These are phyloP conservation scores for Epirrhoe tristata DNA, from an alignment of 2,888 invertebrate genomes.

Conservation along the genomic window DNA sequence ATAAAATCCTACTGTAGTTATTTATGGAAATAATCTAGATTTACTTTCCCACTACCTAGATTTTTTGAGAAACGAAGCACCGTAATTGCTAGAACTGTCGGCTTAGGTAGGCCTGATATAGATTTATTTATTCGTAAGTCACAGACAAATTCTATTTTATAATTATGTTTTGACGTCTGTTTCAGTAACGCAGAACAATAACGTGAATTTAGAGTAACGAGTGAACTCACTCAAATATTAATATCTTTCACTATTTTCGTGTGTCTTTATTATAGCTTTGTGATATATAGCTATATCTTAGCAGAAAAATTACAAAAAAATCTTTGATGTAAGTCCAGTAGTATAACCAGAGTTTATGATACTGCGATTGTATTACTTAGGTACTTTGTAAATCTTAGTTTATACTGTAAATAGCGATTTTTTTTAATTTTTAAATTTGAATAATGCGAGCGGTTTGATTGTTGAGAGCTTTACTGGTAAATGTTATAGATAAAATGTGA, in stretches of 20 bases:
- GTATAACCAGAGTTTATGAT: constrained; percentile 41
- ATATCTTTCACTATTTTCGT: constrained; percentile 65
- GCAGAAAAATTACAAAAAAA: constrained; percentile 52
- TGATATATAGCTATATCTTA: constrained; percentile 76
- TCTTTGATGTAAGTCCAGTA: constrained; percentile 50
- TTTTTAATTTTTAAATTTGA: constrained; percentile 62
- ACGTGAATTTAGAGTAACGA: constrained; percentile 37
- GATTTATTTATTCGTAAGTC: constrained; percentile 23
- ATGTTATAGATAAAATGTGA: constrained; percentile 44
- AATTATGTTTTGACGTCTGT: constrained; percentile 28
- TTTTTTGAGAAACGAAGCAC: constrained; percentile 11
- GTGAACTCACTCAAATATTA: constrained; percentile 54
- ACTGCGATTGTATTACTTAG: constrained; percentile 33
- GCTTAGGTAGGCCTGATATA: constrained; percentile 25
- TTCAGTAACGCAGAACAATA: constrained; percentile 41
- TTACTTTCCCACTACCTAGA: constrained; percentile 22
- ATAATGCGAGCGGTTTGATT: constrained; percentile 58
- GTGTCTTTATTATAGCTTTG: constrained; percentile 73
- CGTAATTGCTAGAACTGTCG: constrained; percentile 20
- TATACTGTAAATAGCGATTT: constrained; percentile 54
- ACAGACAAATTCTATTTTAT: constrained; percentile 27
- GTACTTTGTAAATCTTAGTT: constrained; percentile 32
- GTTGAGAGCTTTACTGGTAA: constrained; percentile 66
- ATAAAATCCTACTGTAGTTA: constrained; percentile 20
- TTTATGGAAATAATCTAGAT: constrained; percentile 16